Base-by-base conservation (phyloP, 2,113 vertebrate species). In the Semicossyphus pulcher region DNA sequence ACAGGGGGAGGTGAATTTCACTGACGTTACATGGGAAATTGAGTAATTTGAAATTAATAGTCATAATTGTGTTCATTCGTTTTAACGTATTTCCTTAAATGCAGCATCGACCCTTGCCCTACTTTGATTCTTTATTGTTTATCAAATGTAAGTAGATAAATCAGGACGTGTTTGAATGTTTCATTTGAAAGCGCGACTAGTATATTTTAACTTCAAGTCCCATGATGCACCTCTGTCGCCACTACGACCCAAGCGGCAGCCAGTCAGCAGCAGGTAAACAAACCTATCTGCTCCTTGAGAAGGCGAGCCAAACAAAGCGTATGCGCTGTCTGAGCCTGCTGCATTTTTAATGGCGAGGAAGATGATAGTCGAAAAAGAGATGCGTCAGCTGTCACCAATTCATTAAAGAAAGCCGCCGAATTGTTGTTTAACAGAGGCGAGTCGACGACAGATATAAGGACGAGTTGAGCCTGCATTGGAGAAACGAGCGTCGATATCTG, bases 251-350 rank as follows among this genome's bases (percentile, higher is more conserved):
- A 4, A 54, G 58, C 83, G 2, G 48, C 12, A 90, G 59, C 86
- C 88, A 88, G 80, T 85, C 48, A 81, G 75, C 74, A 67, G 86
- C 86, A 93, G 86, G 92, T 94, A 94, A 94, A 94, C 93, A 94
- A 94, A 92, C 85, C 80, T 62, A 72, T 48, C 83, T 57, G 41
- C 41, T 44, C 18, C 41, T 44, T 44, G 75, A 65, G 77, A 82
- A 58, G 57, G 34, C 39, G 61, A 86, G 72, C 57, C 78, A 74
- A 81, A 86, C 78, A 86, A 86, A 89, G 86, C 86, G 62, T 86
- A 61, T 67, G 64, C 81, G 64, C 67, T 10, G 54, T 59, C 10
- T 49, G 51, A 10, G 51, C 47, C 66, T 72, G 28, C 71, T 81
- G 47, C 48, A 49, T 83, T 53, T 76, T 79, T 72, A 56, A 91